phyloP scores from a whole-genome alignment of 2,113 vertebrate genomes.

The Hyperopisus bebe region DNA sequence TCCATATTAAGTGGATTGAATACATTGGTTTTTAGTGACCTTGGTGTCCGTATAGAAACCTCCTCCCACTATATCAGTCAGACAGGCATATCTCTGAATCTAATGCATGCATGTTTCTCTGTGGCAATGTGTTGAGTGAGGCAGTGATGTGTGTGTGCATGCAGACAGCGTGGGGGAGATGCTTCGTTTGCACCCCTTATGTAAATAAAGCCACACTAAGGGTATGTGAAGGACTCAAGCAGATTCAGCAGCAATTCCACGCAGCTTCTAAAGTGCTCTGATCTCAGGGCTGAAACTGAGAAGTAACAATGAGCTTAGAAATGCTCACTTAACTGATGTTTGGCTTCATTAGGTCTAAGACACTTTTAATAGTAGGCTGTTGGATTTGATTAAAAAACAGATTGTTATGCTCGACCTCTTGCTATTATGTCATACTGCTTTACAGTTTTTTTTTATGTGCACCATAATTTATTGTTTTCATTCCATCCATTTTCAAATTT shows the following conservation, averaged over 20 bases:
- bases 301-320: neutral
- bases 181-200: slow-evolving; percentile 59
- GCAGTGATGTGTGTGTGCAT: slow-evolving; percentile 5
- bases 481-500: neutral
- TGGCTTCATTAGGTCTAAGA: neutral
- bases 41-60: slow-evolving; percentile 67
- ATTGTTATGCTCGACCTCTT: neutral
- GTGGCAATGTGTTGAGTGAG: neutral
- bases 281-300: slow-evolving; percentile 7
- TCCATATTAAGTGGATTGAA: slow-evolving; percentile 82
- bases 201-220: slow-evolving; percentile 61
- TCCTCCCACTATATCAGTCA: slow-evolving; percentile 54
- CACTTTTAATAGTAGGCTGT: neutral
- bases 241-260: neutral
- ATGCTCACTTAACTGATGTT: neutral
- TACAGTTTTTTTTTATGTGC: neutral
- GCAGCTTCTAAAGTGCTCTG: neutral
- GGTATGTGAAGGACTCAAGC: slow-evolving; percentile 60
- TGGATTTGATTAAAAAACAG: neutral
- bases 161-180: slow-evolving; percentile 37
- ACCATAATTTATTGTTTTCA: neutral
- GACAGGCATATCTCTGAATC: slow-evolving; percentile 31
- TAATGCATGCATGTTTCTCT: neutral
- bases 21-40: slow-evolving; percentile 75
- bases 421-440: neutral